Evolutionary conservation across 2,888 invertebrate species (phyloP).

Genomic region (Stenodema calcarata): DNA sequence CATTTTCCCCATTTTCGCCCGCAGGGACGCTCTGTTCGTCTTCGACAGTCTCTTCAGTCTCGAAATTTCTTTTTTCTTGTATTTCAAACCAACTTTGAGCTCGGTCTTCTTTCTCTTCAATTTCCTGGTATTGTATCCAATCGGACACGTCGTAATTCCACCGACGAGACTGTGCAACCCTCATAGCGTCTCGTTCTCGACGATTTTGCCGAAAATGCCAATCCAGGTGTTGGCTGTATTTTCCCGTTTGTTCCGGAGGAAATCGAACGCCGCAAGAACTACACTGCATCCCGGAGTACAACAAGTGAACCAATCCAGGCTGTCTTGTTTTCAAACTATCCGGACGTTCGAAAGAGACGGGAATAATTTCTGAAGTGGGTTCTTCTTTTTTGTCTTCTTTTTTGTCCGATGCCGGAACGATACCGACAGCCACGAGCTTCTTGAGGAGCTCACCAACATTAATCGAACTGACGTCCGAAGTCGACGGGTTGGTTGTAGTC

Average conservation of each 20-base stretch:
- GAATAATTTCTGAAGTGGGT: slow-evolving; percentile 63
- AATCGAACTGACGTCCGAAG: slow-evolving; percentile 60
- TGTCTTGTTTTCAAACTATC: slow-evolving; percentile 81
- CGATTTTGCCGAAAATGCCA: slow-evolving; percentile 98
- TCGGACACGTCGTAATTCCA: slow-evolving; percentile 91
- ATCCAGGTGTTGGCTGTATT: slow-evolving; percentile 94
- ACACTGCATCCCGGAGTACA: slow-evolving; percentile 92
- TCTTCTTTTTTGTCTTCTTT: slow-evolving; percentile 53
- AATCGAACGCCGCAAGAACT: slow-evolving; percentile 95
- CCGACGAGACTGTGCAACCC: slow-evolving; percentile 81
- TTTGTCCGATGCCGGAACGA: slow-evolving; percentile 64
- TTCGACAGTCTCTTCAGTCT: slow-evolving; percentile 65
- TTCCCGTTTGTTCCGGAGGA: slow-evolving; percentile 84
- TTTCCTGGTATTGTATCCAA: slow-evolving; percentile 94
- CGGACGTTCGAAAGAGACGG: slow-evolving; percentile 72
- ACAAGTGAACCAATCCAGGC: slow-evolving; percentile 61
- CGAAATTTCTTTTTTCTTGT: slow-evolving; percentile 64
- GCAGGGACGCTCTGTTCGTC: slow-evolving; percentile 76
- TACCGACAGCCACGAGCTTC: slow-evolving; percentile 85
- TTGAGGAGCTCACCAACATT: slow-evolving; percentile 86
- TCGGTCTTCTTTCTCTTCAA: slow-evolving; percentile 75
- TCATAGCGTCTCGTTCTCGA: slow-evolving; percentile 81
- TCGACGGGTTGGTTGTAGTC: neutral
- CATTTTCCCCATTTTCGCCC: slow-evolving; percentile 69
- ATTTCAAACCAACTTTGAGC: slow-evolving; percentile 89